Evolutionary conservation across 2,113 vertebrate species (phyloP).

Genomic region (Microcebus jonahi): DNA sequence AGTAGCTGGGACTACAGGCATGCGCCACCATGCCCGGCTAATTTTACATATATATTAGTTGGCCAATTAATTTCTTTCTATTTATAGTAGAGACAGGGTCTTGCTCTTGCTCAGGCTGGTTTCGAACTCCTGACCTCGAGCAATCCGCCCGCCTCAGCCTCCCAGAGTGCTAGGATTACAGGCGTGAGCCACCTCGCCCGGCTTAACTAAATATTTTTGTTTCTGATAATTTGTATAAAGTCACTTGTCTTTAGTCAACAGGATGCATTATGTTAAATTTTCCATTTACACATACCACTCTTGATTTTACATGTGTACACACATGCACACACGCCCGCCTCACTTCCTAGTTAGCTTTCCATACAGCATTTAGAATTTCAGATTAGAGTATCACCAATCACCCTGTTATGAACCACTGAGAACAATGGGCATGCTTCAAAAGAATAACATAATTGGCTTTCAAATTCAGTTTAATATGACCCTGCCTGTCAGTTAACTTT

Average conservation of each 20-base stretch:
- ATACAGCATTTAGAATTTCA: constrained; percentile 13
- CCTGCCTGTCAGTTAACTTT: neutral
- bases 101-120: too few relatives aligned
- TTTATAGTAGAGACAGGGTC: too few relatives aligned
- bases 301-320: neutral
- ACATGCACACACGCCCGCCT: neutral
- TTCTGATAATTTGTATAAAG: neutral
- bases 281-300: neutral
- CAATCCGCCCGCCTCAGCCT: too few relatives aligned
- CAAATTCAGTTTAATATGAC: neutral
- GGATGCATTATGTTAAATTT: neutral
- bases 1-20: too few relatives aligned
- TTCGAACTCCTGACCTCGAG: too few relatives aligned
- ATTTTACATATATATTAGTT: too few relatives aligned
- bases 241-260: neutral
- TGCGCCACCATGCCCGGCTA: too few relatives aligned
- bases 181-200: too few relatives aligned
- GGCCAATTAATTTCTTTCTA: too few relatives aligned
- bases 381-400: neutral
- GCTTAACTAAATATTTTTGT: neutral
- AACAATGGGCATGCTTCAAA: neutral
- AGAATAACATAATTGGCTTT: constrained; percentile 3
- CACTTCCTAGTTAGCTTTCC: neutral
- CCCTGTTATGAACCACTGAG: neutral
- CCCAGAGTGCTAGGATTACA: too few relatives aligned